Conservation (phyloP, 1,140 invertebrate genomes). For the Megalopta genalis region DNA sequence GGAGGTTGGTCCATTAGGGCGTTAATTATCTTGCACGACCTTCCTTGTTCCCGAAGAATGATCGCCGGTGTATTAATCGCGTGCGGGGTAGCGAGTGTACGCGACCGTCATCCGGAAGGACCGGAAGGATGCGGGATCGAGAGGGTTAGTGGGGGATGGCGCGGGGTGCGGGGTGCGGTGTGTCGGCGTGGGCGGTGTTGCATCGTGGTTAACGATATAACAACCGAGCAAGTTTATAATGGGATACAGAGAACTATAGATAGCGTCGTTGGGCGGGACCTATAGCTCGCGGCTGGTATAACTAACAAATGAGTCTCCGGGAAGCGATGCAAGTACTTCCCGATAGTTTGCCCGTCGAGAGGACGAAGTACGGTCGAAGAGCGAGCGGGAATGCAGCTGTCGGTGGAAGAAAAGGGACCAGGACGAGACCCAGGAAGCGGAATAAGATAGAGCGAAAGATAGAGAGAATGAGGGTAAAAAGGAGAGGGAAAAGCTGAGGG, state of each 20-base stretch:
- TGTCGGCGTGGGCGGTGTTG: slow-evolving; percentile 1
- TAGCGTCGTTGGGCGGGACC: slow-evolving; percentile 5
- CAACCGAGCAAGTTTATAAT: slow-evolving; percentile 57
- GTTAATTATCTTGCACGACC: not conserved
- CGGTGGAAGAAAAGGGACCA: not conserved
- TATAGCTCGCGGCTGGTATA: slow-evolving; percentile 10
- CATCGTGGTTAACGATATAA: slow-evolving; percentile 47
- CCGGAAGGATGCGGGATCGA: not conserved
- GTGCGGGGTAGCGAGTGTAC: not conserved
- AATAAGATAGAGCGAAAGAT: not conserved
- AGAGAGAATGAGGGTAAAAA: not conserved
- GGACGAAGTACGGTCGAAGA: not conserved
- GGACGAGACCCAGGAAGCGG: not conserved
- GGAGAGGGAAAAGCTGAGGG: not conserved
- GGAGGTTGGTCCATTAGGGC: too few relatives aligned
- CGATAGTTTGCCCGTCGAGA: slow-evolving; percentile 24
- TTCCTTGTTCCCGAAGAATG: slow-evolving; percentile 1
- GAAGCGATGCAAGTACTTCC: slow-evolving; percentile 32
- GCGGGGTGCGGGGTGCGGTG: too few relatives aligned
- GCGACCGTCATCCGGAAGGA: not conserved
- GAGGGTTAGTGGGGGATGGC: not conserved
- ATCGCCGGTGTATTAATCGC: slow-evolving; percentile 10
- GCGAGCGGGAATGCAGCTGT: not conserved
- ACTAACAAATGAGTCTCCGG: slow-evolving; percentile 28
- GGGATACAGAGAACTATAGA: slow-evolving; percentile 34